Conservation (phyloP, 1,140 invertebrate genomes). For the Polyergus mexicanus region DNA sequence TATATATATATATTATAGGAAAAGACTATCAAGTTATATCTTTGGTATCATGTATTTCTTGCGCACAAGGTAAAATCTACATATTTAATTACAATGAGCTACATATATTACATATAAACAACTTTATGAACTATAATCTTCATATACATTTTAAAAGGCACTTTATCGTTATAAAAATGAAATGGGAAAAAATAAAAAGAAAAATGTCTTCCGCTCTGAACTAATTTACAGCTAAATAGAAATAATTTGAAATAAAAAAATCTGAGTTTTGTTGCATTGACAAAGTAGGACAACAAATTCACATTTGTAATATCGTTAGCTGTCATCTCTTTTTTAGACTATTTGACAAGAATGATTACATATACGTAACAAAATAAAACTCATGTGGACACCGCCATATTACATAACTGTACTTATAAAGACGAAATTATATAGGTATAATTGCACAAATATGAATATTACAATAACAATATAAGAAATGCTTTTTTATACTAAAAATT, state of each 20-base stretch:
- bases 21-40: background rate
- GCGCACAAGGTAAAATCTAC: background rate
- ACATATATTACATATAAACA: background rate
- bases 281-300: background rate
- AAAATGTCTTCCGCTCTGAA: background rate
- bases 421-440: slow-evolving; percentile 2
- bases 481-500: background rate
- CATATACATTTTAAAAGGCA: background rate
- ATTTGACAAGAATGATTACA: slow-evolving; percentile 2
- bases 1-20: too few species aligned
- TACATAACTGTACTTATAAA: background rate
- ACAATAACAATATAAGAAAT: background rate
- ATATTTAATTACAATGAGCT: background rate
- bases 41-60: background rate
- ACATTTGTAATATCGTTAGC: slow-evolving; percentile 5
- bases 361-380: background rate
- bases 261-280: background rate
- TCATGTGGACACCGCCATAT: background rate
- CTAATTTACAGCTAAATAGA: background rate
- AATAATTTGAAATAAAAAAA: slow-evolving; percentile 4
- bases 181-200: background rate
- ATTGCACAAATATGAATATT: background rate
- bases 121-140: background rate
- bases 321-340: background rate
- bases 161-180: background rate